These are phyloP conservation scores for Drosophila subobscura DNA, from an alignment of 1,140 invertebrate species.

Conservation along the genomic window DNA sequence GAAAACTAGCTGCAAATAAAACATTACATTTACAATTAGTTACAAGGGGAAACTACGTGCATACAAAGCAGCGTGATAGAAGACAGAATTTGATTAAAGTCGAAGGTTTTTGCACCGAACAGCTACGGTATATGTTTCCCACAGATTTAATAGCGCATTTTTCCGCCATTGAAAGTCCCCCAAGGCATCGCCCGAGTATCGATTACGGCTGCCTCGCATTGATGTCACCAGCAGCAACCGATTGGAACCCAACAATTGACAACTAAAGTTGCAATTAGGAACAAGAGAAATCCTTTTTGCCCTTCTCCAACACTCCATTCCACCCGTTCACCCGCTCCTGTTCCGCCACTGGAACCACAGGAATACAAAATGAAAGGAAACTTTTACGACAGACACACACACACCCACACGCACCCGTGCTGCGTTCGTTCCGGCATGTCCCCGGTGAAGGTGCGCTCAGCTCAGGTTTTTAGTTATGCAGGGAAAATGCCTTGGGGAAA, in stretches of 20 bases:
- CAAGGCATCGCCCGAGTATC: conserved; percentile 9
- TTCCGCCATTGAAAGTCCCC: conserved; percentile 7
- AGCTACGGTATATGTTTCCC: too few relatives aligned
- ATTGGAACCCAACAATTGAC: conserved; percentile 22
- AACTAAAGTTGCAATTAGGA: conserved; percentile 50
- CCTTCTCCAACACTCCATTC: background rate
- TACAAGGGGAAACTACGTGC: too few relatives aligned
- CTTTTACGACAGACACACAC: conserved; percentile 40
- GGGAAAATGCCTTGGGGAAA: conserved; percentile 65
- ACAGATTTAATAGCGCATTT: conserved; percentile 27
- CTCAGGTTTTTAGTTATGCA: conserved; percentile 72
- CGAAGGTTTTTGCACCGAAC: too few relatives aligned
- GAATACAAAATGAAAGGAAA: conserved; percentile 31
- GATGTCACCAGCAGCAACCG: conserved; percentile 27
- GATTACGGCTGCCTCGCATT: conserved; percentile 17
- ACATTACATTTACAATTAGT: too few relatives aligned
- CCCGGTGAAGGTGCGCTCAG: conserved; percentile 45
- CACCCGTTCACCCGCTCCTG: too few relatives aligned
- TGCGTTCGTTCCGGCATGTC: conserved; percentile 15
- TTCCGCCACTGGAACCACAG: conserved; percentile 3
- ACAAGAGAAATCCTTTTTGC: conserved; percentile 12
- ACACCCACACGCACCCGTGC: conserved; percentile 24
- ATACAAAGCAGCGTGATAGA: too few relatives aligned
- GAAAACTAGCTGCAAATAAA: background rate
- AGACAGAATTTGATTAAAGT: too few relatives aligned